Conservation (phyloP, 2,888 invertebrate species). For the Agrochola macilenta region DNA sequence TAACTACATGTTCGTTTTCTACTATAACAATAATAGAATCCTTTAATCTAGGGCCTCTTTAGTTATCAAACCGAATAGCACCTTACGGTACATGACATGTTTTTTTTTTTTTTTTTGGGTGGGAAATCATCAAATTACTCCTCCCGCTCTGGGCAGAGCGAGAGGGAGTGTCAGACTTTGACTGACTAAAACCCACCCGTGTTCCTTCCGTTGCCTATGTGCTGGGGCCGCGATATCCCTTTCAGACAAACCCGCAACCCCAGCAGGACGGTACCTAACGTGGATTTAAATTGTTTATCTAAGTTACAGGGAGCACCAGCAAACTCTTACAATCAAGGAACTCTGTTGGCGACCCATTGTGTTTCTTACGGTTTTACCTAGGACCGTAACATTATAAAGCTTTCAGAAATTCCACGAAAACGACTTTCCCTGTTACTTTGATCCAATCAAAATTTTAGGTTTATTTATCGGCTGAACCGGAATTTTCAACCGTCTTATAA, state of each 20-base stretch:
- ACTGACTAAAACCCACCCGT: too few species aligned
- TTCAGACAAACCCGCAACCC: too few species aligned
- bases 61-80: neutral
- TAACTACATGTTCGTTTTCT: neutral
- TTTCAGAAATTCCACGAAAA: constrained; percentile 21
- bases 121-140: too few species aligned
- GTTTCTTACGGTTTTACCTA: neutral
- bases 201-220: too few species aligned
- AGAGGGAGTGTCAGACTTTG: too few species aligned
- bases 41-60: neutral
- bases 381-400: neutral
- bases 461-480: constrained; percentile 6
- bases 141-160: too few species aligned
- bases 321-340: neutral
- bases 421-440: constrained; percentile 8
- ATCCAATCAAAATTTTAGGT: constrained; percentile 18
- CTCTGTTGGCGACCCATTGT: neutral
- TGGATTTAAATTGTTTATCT: neutral
- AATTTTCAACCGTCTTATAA: constrained; percentile 7
- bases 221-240: too few species aligned
- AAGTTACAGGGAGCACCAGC: neutral
- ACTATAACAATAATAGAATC: neutral
- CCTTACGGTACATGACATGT: neutral
- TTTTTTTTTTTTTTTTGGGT: too few species aligned
- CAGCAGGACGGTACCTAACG: too few species aligned